phyloP scores from a whole-genome alignment of 2,888 invertebrate genomes.

The Leistus spinibarbis region DNA sequence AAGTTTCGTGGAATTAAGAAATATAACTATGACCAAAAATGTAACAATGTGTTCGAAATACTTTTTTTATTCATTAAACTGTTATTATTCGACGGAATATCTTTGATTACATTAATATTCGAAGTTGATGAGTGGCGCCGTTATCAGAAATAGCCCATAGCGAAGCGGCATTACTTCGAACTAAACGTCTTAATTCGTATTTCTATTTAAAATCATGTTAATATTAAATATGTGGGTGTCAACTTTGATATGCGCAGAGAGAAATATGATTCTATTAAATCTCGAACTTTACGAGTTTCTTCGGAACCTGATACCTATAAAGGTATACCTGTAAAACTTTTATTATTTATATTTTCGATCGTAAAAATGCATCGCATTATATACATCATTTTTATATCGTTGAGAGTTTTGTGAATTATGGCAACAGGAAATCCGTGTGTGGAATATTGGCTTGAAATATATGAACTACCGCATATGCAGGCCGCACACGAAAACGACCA shows the following conservation, averaged over 20 bases:
- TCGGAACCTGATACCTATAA: background rate
- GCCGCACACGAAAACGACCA: background rate
- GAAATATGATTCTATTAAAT: background rate
- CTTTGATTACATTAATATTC: too few species aligned
- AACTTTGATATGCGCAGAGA: background rate
- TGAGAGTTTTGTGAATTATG: slow-evolving; percentile 22
- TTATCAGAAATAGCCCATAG: background rate
- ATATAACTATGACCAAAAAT: too few species aligned
- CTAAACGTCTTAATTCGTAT: background rate
- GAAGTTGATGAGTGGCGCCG: background rate
- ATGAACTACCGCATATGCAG: background rate
- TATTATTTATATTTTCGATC: slow-evolving; percentile 15
- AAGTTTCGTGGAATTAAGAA: too few species aligned
- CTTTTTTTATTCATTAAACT: too few species aligned
- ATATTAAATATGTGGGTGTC: background rate
- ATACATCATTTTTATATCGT: slow-evolving; percentile 29
- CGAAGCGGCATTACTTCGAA: background rate
- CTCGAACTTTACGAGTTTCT: background rate
- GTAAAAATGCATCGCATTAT: slow-evolving; percentile 15
- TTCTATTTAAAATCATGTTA: background rate
- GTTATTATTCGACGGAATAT: too few species aligned
- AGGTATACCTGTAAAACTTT: slow-evolving; percentile 30
- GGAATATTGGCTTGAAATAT: background rate
- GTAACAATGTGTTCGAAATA: too few species aligned
- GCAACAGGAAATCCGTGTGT: slow-evolving; percentile 18